Base-by-base conservation (phyloP, 2,797 vertebrate genomes). In the Gallirallus australis region DNA sequence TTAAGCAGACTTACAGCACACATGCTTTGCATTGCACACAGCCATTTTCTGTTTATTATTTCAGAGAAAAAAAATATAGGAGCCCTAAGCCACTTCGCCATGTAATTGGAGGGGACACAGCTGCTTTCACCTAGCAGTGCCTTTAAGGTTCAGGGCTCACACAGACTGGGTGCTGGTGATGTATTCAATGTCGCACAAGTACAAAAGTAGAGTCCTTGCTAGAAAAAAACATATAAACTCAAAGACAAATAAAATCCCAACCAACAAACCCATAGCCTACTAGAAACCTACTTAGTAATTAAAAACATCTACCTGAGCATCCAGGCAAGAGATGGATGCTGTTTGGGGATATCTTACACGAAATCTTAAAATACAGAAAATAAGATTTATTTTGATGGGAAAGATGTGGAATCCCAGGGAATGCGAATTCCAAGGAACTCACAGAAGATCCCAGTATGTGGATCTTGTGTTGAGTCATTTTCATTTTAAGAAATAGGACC, bases 231-330 rank as follows among this genome's bases (percentile, higher is more conserved):
- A 3, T 7, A 19, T 31, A 24, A 93, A n/a, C 20, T 61, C 33
- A 89, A 82, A 82, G 60, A 63, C 5, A 65, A 48, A 48, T 11
- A 48, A 48, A 11, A 23, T 6, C 21, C 20, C 18, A 45, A 45
- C 18, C 42, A 45, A 45, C 42, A 45, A 45, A 45, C 42, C 47
- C 28, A 59, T 30, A 69, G 42, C 33, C 45, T 76, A 82, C 21
- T 12, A 75, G 61, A 91, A 94, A 84, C 45, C 17, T 91, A 35
- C 93, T 94, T 81, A 90, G 91, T 88, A 88, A 94, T 60, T 93
- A 90, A 94, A 91, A 86, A 1, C 48, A 57, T 82, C 28, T 48
- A 66, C 73, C 39, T 90, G 39, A 89, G 35, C 52, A 82, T 66
- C 17, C 56, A 86, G 52, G 31, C 19, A 72, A 81, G 57, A 24